Evolutionary conservation across 2,113 vertebrate species (phyloP).

Genomic region (Micromys minutus): DNA sequence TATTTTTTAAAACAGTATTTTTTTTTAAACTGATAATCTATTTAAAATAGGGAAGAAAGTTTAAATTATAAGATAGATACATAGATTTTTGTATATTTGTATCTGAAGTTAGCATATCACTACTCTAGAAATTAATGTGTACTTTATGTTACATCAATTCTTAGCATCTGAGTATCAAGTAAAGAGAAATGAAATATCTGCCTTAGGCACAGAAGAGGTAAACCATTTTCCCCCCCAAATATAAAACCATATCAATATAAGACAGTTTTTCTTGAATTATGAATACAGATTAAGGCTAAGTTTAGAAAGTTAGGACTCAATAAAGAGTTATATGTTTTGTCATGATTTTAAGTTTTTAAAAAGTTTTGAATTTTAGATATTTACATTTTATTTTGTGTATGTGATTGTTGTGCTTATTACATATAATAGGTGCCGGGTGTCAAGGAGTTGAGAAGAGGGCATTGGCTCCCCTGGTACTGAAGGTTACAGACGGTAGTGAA

Average conservation of each 20-base stretch:
- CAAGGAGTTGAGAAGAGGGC: neutral
- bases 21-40: neutral
- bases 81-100: neutral
- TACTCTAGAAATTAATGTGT: slow-evolving; percentile 16
- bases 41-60: slow-evolving; percentile 28
- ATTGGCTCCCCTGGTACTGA: neutral
- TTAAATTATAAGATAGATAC: neutral
- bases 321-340: slow-evolving; percentile 43
- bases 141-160: slow-evolving; percentile 41
- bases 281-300: neutral
- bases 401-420: neutral
- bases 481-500: neutral
- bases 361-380: neutral
- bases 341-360: neutral
- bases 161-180: neutral
- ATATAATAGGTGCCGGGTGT: neutral
- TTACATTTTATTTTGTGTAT: neutral
- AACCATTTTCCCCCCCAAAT: slow-evolving; percentile 21
- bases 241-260: slow-evolving; percentile 24
- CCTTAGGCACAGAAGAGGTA: slow-evolving; percentile 25
- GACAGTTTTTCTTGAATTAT: slow-evolving; percentile 26
- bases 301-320: slow-evolving; percentile 27
- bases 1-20: no score
- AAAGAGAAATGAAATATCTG: slow-evolving; percentile 29
- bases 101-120: neutral